These are phyloP conservation scores for Drosophila ochracea DNA, from an alignment of 2,888 invertebrate genomes.

Conservation along the genomic window DNA sequence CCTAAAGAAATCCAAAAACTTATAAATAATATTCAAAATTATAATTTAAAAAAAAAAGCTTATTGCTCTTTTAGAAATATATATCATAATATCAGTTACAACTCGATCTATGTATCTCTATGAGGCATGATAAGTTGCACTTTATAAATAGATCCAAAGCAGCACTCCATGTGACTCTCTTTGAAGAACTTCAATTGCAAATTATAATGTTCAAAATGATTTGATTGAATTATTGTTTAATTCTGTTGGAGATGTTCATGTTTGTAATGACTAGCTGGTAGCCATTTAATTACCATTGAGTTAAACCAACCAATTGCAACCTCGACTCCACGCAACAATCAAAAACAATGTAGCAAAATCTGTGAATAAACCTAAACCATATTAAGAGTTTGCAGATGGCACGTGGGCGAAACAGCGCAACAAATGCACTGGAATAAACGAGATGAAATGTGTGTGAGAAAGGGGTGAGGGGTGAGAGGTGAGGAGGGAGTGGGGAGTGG, in stretches of 20 bases:
- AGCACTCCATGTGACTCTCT: neutral
- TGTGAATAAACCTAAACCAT: constrained; percentile 38
- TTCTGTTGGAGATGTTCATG: neutral
- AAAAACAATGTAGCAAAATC: constrained; percentile 27
- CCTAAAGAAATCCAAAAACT: neutral
- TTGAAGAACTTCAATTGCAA: neutral
- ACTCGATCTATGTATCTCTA: neutral
- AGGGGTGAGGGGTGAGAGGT: too few relatives aligned
- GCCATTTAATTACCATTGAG: constrained; percentile 27
- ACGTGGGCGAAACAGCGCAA: constrained; percentile 8
- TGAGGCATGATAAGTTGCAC: neutral
- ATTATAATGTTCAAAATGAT: neutral
- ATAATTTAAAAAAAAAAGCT: neutral
- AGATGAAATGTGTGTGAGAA: neutral
- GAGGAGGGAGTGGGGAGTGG: neutral
- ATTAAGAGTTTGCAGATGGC: constrained; percentile 33
- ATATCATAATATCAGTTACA: neutral
- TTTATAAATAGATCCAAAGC: neutral
- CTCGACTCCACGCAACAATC: neutral
- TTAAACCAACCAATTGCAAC: neutral
- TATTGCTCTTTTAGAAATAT: neutral
- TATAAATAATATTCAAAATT: neutral
- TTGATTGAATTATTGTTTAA: neutral
- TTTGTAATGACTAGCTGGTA: neutral
- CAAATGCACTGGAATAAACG: constrained; percentile 10